Evolutionary conservation across 1,140 invertebrate genomes (phyloP).

Genomic region (Eupeodes corollae): DNA sequence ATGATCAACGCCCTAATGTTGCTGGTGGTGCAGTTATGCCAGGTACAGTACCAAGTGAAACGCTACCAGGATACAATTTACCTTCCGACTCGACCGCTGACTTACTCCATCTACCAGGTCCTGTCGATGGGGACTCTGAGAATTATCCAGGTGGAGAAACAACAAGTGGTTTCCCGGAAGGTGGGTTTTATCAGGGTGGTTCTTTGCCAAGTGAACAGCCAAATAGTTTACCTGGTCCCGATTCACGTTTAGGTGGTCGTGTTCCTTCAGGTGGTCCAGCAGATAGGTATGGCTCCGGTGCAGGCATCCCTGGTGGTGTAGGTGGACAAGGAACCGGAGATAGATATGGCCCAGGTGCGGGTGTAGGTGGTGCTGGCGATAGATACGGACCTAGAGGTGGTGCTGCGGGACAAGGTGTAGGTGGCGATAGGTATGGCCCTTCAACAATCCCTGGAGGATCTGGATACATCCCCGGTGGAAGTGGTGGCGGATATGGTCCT

Average conservation of each 20-base stretch:
- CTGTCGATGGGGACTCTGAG: too few species aligned
- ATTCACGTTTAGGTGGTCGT: not conserved
- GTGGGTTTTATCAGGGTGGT: too few species aligned
- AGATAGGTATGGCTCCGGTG: not conserved
- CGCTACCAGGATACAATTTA: too few species aligned
- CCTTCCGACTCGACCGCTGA: too few species aligned
- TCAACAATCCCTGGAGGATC: not conserved
- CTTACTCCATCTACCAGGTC: too few species aligned
- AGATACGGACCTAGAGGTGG: conserved; percentile 1
- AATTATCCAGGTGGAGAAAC: too few species aligned
- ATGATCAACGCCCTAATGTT: not conserved
- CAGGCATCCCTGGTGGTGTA: not conserved
- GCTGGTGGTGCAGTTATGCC: not conserved
- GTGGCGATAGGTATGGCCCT: not conserved
- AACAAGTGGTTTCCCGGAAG: too few species aligned
- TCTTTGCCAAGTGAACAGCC: too few species aligned
- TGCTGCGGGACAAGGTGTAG: not conserved
- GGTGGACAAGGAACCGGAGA: not conserved
- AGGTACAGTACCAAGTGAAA: not conserved
- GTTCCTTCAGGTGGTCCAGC: not conserved
- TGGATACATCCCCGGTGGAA: not conserved
- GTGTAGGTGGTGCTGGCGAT: conserved; percentile 11
- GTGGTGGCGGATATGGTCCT: too few species aligned
- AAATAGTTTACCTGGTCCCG: too few species aligned
- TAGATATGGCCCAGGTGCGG: not conserved